Evolutionary conservation across 2,797 vertebrate species (phyloP).

Genomic region (Tenualosa ilisha): DNA sequence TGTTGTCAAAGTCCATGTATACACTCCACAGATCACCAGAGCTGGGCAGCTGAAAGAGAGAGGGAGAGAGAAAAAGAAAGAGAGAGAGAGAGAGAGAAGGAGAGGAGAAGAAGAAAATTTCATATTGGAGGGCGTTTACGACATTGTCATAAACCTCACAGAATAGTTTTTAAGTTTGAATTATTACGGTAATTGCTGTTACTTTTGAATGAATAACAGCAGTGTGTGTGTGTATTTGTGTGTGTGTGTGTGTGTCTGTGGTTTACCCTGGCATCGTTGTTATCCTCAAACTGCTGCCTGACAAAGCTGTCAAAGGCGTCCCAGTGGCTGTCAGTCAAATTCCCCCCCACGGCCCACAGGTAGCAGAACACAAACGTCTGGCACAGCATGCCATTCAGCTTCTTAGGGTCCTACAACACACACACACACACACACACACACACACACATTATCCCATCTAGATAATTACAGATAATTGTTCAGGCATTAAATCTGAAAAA

Average conservation of each 20-base stretch:
- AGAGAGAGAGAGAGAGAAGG: background rate
- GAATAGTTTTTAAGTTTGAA: too few relatives aligned
- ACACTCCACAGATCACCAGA: slow-evolving; percentile 78
- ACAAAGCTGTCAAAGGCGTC: slow-evolving; percentile 80
- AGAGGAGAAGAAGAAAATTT: background rate
- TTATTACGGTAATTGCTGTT: too few relatives aligned
- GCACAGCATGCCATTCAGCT: slow-evolving; percentile 71
- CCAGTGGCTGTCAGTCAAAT: slow-evolving; percentile 75
- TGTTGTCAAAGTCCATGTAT: slow-evolving; percentile 80
- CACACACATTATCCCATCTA: slow-evolving; percentile 12
- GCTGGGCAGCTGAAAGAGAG: slow-evolving; percentile 72
- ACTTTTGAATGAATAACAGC: too few relatives aligned
- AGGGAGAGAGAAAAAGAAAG: slow-evolving; percentile 27
- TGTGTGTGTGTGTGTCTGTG: background rate
- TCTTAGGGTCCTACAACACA: slow-evolving; percentile 68
- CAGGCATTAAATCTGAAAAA: background rate
- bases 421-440: slow-evolving; percentile 44
- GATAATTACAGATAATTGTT: background rate
- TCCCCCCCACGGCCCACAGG: slow-evolving; percentile 80
- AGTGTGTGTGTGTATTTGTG: background rate
- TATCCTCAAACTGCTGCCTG: slow-evolving; percentile 79
- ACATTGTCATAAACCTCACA: too few relatives aligned
- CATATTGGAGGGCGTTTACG: too few relatives aligned
- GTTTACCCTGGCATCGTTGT: slow-evolving; percentile 74
- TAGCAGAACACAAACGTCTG: slow-evolving; percentile 86